Conservation (phyloP, 2,888 invertebrate genomes). For the Rhagonycha fulva region DNA sequence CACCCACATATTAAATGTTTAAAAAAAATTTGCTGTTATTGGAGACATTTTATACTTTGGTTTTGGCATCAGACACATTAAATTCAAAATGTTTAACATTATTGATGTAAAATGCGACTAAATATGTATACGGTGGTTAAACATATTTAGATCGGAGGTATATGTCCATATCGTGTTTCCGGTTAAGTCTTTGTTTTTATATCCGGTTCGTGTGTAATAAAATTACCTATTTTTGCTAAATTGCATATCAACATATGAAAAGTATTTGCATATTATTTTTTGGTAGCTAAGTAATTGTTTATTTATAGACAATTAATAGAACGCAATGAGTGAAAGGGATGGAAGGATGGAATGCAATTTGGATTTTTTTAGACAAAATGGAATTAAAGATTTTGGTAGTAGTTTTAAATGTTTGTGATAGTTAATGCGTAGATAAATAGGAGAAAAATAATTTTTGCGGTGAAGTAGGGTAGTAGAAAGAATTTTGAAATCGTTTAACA, state of each 20-base stretch:
- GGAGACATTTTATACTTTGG: not conserved
- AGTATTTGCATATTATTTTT: not conserved
- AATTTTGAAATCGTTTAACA: not conserved
- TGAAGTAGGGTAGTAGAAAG: not conserved
- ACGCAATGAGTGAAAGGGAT: not conserved
- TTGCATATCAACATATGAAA: not conserved
- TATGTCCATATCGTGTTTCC: constrained; percentile 40
- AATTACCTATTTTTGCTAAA: not conserved
- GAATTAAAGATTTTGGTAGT: not conserved
- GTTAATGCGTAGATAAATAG: not conserved
- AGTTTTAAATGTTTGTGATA: not conserved
- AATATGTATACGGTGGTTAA: constrained; percentile 7
- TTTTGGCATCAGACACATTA: not conserved
- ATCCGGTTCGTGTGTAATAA: constrained; percentile 33
- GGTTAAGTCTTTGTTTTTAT: constrained; percentile 41
- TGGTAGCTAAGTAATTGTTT: not conserved
- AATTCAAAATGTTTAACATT: not conserved
- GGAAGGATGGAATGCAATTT: not conserved
- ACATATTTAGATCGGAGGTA: constrained; percentile 19
- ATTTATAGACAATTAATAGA: too few relatives aligned
- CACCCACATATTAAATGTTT: not conserved
- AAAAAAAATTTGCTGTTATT: not conserved
- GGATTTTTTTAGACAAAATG: not conserved
- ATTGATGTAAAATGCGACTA: constrained; percentile 5
- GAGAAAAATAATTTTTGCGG: not conserved